Evolutionary conservation across 2,888 invertebrate species (phyloP).

Genomic region (Pseudococcus longispinus): DNA sequence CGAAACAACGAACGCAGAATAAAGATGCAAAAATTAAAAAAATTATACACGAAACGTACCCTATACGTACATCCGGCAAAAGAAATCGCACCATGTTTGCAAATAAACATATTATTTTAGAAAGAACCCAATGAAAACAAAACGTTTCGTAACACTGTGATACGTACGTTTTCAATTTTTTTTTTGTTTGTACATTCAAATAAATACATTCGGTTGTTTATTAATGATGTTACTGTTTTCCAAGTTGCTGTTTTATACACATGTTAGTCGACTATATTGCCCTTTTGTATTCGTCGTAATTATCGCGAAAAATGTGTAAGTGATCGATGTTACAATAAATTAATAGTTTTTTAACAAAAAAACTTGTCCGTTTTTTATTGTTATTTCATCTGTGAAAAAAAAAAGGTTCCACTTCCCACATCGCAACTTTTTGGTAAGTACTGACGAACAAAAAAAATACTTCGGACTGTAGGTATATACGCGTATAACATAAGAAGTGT

Average conservation of each 20-base stretch:
- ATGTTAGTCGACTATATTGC: constrained; percentile 20
- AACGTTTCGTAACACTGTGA: constrained; percentile 53
- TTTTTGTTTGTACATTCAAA: constrained; percentile 47
- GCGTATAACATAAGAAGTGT: background rate
- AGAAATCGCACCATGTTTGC: background rate
- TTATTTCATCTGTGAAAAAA: background rate
- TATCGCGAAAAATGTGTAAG: constrained; percentile 1
- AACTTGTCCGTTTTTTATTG: background rate
- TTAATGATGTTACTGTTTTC: constrained; percentile 46
- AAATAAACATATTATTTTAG: background rate
- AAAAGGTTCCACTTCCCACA: background rate
- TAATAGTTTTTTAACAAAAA: constrained; percentile 21
- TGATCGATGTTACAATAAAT: constrained; percentile 35
- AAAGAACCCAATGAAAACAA: constrained; percentile 32
- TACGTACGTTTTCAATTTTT: constrained; percentile 47
- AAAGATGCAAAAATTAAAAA: constrained; percentile 13
- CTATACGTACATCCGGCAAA: constrained; percentile 10
- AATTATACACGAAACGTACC: background rate
- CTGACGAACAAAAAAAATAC: background rate
- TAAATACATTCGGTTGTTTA: constrained; percentile 2
- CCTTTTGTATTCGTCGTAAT: constrained; percentile 18
- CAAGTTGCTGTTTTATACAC: constrained; percentile 45
- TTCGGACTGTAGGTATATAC: background rate
- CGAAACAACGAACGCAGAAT: background rate
- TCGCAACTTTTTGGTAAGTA: background rate